Evolutionary conservation across 2,113 vertebrate genomes (phyloP).

Genomic region (Lasiurus cinereus): DNA sequence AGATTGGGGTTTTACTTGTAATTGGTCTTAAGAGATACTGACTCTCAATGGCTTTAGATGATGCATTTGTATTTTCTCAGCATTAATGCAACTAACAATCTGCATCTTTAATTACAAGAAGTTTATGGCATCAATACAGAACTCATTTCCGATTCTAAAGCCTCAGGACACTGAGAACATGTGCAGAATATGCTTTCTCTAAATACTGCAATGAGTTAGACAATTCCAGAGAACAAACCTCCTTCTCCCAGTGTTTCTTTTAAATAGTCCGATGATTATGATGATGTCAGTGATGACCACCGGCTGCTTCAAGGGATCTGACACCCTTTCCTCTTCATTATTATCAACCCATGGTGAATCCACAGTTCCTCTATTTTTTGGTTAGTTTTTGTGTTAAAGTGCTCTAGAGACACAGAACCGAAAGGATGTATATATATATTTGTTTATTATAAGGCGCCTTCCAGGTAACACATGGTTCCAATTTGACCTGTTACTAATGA

Average conservation of each 20-base stretch:
- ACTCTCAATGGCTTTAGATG: slow-evolving; percentile 43
- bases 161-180: slow-evolving; percentile 73
- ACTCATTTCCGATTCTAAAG: slow-evolving; percentile 74
- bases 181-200: slow-evolving; percentile 62
- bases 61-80: slow-evolving; percentile 61
- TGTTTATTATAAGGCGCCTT: background rate
- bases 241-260: background rate
- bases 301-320: background rate
- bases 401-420: too few relatives aligned
- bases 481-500: background rate
- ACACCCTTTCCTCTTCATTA: background rate
- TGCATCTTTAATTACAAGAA: slow-evolving; percentile 78
- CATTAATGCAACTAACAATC: slow-evolving; percentile 72
- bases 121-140: slow-evolving; percentile 68
- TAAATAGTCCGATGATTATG: background rate
- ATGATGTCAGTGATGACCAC: background rate
- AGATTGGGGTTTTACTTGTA: slow-evolving; percentile 27
- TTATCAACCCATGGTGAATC: background rate
- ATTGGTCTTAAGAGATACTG: background rate
- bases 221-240: background rate
- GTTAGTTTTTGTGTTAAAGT: too few relatives aligned
- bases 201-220: slow-evolving; percentile 31
- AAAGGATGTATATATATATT: too few relatives aligned
- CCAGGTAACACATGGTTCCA: background rate
- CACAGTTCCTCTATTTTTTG: background rate